phyloP scores from a whole-genome alignment of 2,113 vertebrate species.

The Dolichotis patagonum region DNA sequence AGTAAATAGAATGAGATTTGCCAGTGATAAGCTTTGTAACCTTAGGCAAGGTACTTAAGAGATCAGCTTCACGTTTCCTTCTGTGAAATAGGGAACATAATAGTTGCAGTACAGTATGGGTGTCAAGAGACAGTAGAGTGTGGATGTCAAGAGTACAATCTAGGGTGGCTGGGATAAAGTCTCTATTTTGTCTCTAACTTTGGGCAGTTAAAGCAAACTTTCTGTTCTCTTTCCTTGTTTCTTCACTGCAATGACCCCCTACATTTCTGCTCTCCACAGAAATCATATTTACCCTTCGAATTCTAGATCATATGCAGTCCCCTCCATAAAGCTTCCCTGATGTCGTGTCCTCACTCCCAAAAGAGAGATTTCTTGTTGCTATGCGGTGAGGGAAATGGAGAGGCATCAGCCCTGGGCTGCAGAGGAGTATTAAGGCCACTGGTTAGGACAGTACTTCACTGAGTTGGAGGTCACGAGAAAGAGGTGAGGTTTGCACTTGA shows the following conservation, averaged over 20 bases:
- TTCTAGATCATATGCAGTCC: background rate
- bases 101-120: background rate
- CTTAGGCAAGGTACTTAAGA: background rate
- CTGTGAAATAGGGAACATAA: background rate
- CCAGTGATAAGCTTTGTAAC: conserved; percentile 10
- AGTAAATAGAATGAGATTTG: conserved; percentile 43
- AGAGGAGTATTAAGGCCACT: background rate
- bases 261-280: background rate
- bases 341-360: background rate
- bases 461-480: background rate
- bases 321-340: conserved; percentile 11
- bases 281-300: conserved; percentile 29
- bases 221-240: background rate
- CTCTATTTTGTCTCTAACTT: conserved; percentile 29
- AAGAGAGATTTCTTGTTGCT: background rate
- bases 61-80: conserved; percentile 3
- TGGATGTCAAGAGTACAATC: background rate
- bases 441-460: background rate
- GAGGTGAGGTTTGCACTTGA: background rate
- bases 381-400: background rate
- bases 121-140: background rate
- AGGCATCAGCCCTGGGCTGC: background rate
- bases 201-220: conserved; percentile 7
- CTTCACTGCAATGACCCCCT: background rate
- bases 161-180: conserved; percentile 9